Percentiles rank a stretch among this genome's conserved stretches.
These are phyloP conservation scores for Melanophora roralis DNA, from an alignment of 2,888 invertebrate species.

Conservation along the genomic window DNA sequence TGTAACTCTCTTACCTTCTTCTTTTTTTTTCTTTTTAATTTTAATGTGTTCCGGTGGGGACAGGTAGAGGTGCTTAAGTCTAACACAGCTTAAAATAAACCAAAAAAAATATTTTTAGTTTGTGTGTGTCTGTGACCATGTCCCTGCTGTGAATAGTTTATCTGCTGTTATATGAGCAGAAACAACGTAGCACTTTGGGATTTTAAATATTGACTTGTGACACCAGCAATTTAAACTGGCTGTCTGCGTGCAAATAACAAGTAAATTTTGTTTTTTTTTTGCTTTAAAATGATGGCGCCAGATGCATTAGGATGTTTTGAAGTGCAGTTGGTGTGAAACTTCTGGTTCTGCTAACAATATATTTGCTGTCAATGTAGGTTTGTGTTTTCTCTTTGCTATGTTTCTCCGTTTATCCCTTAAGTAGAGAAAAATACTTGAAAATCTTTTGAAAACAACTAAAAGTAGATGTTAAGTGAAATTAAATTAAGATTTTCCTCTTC, in stretches of 20 bases:
- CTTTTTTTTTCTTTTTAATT: not conserved
- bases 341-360: conserved; percentile 5
- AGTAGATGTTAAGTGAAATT: not conserved
- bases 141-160: not conserved
- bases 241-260: not conserved
- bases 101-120: conserved; percentile 4
- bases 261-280: not conserved
- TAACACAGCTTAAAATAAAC: not conserved
- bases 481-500: not conserved
- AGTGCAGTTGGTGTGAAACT: not conserved
- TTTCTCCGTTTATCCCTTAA: not conserved
- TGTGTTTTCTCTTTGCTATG: not conserved
- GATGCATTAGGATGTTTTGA: not conserved
- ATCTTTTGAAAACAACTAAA: not conserved
- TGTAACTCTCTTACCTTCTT: not conserved
- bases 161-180: conserved; percentile 9
- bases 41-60: not conserved
- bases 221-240: not conserved
- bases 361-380: not conserved
- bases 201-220: conserved; percentile 38
- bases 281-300: not conserved
- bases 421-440: conserved; percentile 9
- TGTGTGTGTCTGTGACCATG: not conserved
- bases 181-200: conserved; percentile 6
- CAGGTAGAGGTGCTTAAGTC: not conserved